Evolutionary conservation across 2,888 invertebrate genomes (phyloP).

Genomic region (Kryphioiulus occultus): DNA sequence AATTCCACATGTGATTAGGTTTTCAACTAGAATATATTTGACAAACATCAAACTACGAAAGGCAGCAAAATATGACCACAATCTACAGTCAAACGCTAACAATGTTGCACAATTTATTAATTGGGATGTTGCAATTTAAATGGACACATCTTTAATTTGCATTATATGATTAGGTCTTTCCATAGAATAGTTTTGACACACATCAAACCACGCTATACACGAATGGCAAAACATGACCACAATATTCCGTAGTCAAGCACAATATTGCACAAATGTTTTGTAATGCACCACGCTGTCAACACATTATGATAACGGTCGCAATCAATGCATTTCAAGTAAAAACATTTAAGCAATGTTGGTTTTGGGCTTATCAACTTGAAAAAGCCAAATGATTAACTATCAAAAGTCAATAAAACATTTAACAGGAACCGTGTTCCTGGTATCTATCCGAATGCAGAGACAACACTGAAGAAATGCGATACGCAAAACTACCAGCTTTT

Average conservation of each 20-base stretch:
- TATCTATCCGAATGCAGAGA: no score
- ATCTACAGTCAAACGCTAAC: no score
- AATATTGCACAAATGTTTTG: neutral
- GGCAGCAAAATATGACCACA: no score
- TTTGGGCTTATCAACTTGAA: neutral
- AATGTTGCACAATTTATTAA: no score
- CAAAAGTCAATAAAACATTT: neutral
- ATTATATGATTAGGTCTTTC: neutral
- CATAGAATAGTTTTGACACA: neutral
- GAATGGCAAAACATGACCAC: neutral
- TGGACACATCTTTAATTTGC: no score
- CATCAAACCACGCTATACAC: neutral
- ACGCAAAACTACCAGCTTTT: no score
- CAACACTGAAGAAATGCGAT: no score
- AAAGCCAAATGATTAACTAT: neutral
- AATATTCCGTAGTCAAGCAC: neutral
- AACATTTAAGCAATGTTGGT: neutral
- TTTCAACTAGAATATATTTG: no score
- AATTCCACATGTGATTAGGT: no score
- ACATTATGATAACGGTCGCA: neutral
- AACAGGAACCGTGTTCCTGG: neutral
- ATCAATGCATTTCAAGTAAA: neutral
- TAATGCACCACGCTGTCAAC: neutral
- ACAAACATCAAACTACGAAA: no score
- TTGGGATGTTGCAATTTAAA: no score